Evolutionary conservation across 2,113 vertebrate genomes (phyloP).

Genomic region (Arothron firmamentum): DNA sequence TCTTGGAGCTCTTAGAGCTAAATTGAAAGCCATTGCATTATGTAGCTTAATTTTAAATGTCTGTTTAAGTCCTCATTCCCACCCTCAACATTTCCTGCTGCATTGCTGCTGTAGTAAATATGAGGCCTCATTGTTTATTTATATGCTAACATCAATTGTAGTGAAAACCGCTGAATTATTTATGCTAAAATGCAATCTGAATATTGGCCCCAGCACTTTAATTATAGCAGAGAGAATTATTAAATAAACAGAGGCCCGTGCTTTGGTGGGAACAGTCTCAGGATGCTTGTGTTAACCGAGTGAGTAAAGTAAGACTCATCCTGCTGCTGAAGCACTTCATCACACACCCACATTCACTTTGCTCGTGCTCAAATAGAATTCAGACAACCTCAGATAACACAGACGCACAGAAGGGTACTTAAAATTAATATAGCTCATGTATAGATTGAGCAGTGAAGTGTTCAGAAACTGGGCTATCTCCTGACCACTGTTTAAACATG

Average conservation of each 20-base stretch:
- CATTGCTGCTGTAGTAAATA: conserved; percentile 67
- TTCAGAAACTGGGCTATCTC: conserved; percentile 40
- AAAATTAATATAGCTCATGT: conserved; percentile 44
- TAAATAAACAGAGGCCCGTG: conserved; percentile 68
- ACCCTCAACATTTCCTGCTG: conserved; percentile 3
- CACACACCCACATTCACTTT: conserved; percentile 21
- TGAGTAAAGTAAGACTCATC: conserved; percentile 48
- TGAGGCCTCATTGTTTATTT: conserved; percentile 80
- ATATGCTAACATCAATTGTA: conserved; percentile 78
- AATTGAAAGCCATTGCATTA: conserved; percentile 79
- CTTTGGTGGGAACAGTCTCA: conserved; percentile 49
- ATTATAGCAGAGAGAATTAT: conserved; percentile 76
- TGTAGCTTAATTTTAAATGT: conserved; percentile 80
- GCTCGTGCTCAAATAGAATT: conserved; percentile 35
- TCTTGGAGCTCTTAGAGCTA: conserved; percentile 67
- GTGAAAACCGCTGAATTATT: conserved; percentile 82
- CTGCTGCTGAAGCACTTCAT: conserved; percentile 41
- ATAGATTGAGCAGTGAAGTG: not conserved
- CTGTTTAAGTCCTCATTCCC: conserved; percentile 71
- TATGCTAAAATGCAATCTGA: conserved; percentile 81
- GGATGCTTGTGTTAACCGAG: conserved; percentile 51
- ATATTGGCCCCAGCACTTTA: conserved; percentile 78
- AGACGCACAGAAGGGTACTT: conserved; percentile 29
- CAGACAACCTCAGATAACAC: conserved; percentile 22
- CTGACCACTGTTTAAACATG: conserved; percentile 45